Evolutionary conservation across 2,113 vertebrate genomes (phyloP), one percentile per base, ranked within the genome.

Genomic region (Scomber japonicus): DNA sequence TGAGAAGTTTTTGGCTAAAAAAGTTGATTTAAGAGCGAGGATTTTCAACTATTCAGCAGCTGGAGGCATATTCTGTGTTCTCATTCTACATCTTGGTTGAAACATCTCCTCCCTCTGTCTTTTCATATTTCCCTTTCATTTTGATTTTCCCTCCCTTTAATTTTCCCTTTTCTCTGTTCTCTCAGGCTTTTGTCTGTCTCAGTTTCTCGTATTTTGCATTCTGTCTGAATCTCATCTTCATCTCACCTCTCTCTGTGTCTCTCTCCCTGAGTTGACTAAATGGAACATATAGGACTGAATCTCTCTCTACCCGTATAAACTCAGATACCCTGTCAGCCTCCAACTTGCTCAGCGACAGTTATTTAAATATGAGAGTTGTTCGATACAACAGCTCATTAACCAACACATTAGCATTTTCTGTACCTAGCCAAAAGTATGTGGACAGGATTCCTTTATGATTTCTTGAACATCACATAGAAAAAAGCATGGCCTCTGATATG

Each of bases 251-350:
- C 51, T 71, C 45, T 30, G 11, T 59, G 1, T 53, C 51, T 55
- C 72, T 76, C 50, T 85, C 62, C 15, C 89, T 44, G 40, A 87
- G 72, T 78, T 81, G 45, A 89, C 82, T 79, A 89, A 91, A 59
- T 91, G 63, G 87, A 91, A 66, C 81, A 88, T 77, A 91, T 88
- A 90, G 90, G 49, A n/a, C 81, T 74, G 72, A 62, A 74, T 77
- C 40, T 78, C 57, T 79, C 19, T 19, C 64, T 57, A 53, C 64
- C 59, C 68, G 40, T 71, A 71, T 76, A 75, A 65, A 56, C 56
- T 77, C 51, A 75, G 76, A 69, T 66, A 74, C 76, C 64, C 66
- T 88, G 83, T 84, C 80, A 78, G 76, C 6, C 3, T 78, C 54
- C 15, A 5, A 82, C 71, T 55, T 71, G 80, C 71, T 31, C n/a